Conservation (phyloP, 2,113 vertebrate species). For the Centropristis striata region DNA sequence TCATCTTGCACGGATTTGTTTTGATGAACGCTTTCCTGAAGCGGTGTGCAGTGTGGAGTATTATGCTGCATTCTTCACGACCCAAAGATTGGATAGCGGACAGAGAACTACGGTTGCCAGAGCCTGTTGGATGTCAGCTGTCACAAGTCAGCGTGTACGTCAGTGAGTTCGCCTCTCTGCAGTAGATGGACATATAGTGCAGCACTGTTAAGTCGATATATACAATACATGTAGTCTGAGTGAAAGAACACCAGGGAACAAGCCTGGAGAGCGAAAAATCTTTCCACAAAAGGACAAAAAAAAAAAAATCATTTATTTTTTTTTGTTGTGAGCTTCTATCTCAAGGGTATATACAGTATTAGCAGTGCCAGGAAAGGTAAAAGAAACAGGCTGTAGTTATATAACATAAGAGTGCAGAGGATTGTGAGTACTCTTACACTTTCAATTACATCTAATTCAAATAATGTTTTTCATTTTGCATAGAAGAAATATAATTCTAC, state of each 20-base stretch:
- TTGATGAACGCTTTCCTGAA: slow-evolving; percentile 22
- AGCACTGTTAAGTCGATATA: slow-evolving; percentile 12
- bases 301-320: slow-evolving; percentile 2
- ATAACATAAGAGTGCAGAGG: background rate
- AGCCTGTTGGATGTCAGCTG: slow-evolving; percentile 14
- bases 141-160: slow-evolving; percentile 5
- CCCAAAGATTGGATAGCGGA: background rate
- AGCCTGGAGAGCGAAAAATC: slow-evolving; percentile 1
- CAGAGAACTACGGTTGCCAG: background rate
- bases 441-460: background rate
- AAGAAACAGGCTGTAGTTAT: slow-evolving; percentile 12
- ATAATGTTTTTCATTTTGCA: background rate
- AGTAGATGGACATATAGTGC: slow-evolving; percentile 2
- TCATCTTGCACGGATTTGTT: slow-evolving; percentile 18
- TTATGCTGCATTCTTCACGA: background rate
- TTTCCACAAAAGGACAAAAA: slow-evolving; percentile 29
- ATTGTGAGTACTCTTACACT: background rate
- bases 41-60: background rate
- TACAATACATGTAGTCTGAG: slow-evolving; percentile 11
- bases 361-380: background rate
- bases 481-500: background rate
- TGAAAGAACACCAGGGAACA: slow-evolving; percentile 3
- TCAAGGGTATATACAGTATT: slow-evolving; percentile 7
- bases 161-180: slow-evolving; percentile 5
- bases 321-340: slow-evolving; percentile 19